Conservation (phyloP, 30 jellyfish, hydroid and myxozoan genomes). For the Hydractinia echinata region DNA sequence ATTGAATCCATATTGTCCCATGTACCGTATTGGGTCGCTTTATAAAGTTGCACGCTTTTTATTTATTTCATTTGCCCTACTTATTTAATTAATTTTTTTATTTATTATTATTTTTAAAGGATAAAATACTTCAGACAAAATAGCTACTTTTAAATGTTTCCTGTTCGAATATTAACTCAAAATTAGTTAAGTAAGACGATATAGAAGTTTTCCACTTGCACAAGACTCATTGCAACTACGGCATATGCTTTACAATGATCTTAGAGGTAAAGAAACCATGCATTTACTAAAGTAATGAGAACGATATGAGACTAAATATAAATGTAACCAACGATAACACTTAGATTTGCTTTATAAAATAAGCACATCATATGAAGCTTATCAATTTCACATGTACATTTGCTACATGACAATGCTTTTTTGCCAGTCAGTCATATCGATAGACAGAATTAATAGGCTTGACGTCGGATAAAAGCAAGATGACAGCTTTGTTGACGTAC, state of each 20-base stretch:
- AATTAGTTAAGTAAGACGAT: too few species aligned
- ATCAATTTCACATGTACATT: background rate
- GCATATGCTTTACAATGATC: constrained; percentile 22
- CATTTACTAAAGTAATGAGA: constrained; percentile 17
- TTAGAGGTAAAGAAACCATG: constrained; percentile 25
- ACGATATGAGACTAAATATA: constrained; percentile 14
- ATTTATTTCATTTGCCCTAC: too few species aligned
- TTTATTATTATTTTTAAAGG: too few species aligned
- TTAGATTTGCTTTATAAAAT: constrained; percentile 21
- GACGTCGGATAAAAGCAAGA: constrained; percentile 1
- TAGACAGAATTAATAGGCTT: constrained; percentile 15
- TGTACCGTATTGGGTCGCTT: too few species aligned
- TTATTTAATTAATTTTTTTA: too few species aligned
- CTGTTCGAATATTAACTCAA: too few species aligned
- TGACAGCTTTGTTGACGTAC: constrained; percentile 23
- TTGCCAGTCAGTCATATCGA: constrained; percentile 11
- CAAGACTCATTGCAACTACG: background rate
- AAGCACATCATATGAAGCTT: constrained; percentile 29
- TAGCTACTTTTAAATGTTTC: too few species aligned
- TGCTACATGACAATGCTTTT: constrained; percentile 4
- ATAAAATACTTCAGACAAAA: too few species aligned
- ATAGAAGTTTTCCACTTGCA: background rate
- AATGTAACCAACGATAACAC: constrained; percentile 12
- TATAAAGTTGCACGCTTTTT: too few species aligned
- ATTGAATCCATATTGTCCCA: too few species aligned